Evolutionary conservation across 2,888 invertebrate species (phyloP), one percentile per base, ranked within the genome.

Genomic region (Rotaria sp.): DNA sequence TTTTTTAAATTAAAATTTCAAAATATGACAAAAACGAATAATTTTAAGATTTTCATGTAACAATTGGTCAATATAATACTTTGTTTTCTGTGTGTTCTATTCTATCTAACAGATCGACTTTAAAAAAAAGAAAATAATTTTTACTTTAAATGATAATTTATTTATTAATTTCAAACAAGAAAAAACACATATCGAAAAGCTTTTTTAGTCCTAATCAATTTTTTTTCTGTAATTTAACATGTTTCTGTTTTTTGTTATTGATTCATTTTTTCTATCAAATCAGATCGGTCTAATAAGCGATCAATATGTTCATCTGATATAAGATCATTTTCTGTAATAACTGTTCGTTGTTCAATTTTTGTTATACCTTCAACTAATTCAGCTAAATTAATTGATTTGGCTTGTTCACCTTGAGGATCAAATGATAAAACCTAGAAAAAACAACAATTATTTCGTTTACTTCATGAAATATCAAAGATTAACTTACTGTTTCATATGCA

Each of bases 331-430:
- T 80, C 80, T 1, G 80, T 80, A 4, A 80, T 80, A 15, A 80
- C 45, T n/a, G 45, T 45, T 41, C n/a, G 24, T 13, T 80, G 24
- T 45, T 80, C 80, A 26, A 80, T 45, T 80, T 80, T 80, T 13
- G 80, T 45, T 26, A 80, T 80, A 35, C 80, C 80, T 80, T 80
- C 80, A 45, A 80, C 80, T 80, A 80, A 45, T 80, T 80, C 80
- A n/a, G 80, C 80, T 45, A 80, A 45, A 80, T 80, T 80, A 26
- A 80, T n/a, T 35, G 67, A 30, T n/a, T 80, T 80, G 15, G 41
- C 41, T 45, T 80, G 24, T 45, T 80, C 80, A n/a, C 45, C 45
- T 45, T 80, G 41, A 10, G 80, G 80, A 80, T 80, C 45, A 80
- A 80, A 80, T 4, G 80, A 80, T 13, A 80, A 80, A 45, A 80